Conservation (phyloP, 2,888 invertebrate genomes). For the Euzetes globulus region DNA sequence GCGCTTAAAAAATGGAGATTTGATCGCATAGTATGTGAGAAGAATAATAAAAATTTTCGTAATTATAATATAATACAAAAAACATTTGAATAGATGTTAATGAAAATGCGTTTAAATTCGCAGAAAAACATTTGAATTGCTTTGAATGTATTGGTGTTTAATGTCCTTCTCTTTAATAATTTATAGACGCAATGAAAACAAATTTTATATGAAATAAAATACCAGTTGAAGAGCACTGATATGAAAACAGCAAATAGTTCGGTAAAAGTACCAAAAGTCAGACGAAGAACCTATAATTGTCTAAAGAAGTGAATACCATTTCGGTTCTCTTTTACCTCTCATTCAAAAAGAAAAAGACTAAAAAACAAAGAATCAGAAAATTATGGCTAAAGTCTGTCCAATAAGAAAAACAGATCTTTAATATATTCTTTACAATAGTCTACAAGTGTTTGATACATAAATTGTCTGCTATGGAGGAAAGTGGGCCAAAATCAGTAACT, state of each 20-base stretch:
- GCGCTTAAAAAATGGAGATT: neutral
- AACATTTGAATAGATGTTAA: conserved; percentile 11
- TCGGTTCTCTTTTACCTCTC: no score
- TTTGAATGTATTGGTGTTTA: neutral
- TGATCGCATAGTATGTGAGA: neutral
- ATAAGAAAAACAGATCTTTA: neutral
- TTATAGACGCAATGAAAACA: conserved; percentile 12
- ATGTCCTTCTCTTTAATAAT: conserved; percentile 17
- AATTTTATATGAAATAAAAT: neutral
- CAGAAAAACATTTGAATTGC: neutral
- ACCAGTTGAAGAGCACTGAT: neutral
- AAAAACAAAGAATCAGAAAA: neutral
- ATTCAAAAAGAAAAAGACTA: neutral
- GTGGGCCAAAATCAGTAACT: neutral
- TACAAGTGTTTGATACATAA: conserved; percentile 7
- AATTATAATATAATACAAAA: neutral
- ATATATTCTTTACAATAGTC: neutral
- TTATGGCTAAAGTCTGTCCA: no score
- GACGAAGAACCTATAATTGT: no score
- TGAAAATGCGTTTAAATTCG: neutral
- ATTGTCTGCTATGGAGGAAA: neutral
- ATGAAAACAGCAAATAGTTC: neutral
- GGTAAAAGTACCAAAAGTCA: no score
- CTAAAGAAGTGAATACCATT: no score
- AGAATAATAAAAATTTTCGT: conserved; percentile 1